Conservation (phyloP, 2,888 invertebrate species). For the Autographa gamma region DNA sequence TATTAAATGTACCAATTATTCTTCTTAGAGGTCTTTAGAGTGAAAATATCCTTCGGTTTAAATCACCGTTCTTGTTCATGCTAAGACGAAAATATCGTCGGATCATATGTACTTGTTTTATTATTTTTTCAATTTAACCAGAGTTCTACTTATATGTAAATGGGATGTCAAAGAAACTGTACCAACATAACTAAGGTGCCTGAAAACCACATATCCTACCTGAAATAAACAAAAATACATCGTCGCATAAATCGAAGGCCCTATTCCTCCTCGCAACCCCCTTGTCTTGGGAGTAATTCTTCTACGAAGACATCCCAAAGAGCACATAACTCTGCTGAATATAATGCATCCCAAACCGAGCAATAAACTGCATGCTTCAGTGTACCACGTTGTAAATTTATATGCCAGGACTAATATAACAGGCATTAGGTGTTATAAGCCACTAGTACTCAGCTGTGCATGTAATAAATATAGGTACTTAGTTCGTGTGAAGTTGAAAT, state of each 20-base stretch:
- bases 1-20: slow-evolving; percentile 6
- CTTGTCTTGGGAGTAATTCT: slow-evolving; percentile 77
- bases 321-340: slow-evolving; percentile 71
- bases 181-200: neutral
- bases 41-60: neutral
- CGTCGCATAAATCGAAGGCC: slow-evolving; percentile 46
- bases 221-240: slow-evolving; percentile 40
- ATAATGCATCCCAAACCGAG: slow-evolving; percentile 71
- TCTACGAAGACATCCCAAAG: slow-evolving; percentile 70
- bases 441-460: slow-evolving; percentile 18
- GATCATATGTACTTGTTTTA: neutral
- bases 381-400: slow-evolving; percentile 66
- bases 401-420: slow-evolving; percentile 62
- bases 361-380: slow-evolving; percentile 72
- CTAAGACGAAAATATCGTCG: neutral
- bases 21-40: neutral
- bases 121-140: too few species aligned
- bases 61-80: neutral
- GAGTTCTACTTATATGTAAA: neutral
- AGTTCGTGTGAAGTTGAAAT: slow-evolving; percentile 35
- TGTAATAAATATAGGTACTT: slow-evolving; percentile 36
- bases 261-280: slow-evolving; percentile 46
- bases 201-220: slow-evolving; percentile 7
- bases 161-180: neutral
- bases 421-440: slow-evolving; percentile 60